Evolutionary conservation across 2,797 vertebrate genomes (phyloP).

Genomic region (Anguilla marmorata): DNA sequence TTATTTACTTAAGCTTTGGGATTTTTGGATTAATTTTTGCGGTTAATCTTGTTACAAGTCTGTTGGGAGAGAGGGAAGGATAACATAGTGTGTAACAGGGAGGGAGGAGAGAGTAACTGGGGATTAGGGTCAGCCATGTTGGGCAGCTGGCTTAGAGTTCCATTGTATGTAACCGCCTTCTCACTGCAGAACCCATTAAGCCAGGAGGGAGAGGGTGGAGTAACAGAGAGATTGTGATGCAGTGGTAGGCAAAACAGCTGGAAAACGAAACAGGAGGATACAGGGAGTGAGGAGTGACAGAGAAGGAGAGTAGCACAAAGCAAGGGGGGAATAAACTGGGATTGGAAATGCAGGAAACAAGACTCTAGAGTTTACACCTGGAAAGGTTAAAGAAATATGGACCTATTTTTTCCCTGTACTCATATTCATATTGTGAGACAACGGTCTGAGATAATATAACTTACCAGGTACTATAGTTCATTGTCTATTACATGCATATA

Average conservation of each 20-base stretch:
- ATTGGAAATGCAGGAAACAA: neutral
- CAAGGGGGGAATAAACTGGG: neutral
- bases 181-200: neutral
- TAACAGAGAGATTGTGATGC: neutral
- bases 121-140: constrained; percentile 78
- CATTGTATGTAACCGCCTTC: constrained; percentile 35
- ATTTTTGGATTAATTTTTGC: constrained; percentile 64
- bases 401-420: neutral
- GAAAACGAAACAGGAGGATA: neutral
- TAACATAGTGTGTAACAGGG: constrained; percentile 42
- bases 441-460: neutral
- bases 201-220: neutral
- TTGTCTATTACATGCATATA: neutral
- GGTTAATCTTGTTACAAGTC: constrained; percentile 64
- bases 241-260: neutral
- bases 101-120: constrained; percentile 55
- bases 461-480: neutral
- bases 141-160: constrained; percentile 67
- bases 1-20: constrained; percentile 52
- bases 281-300: neutral
- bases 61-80: constrained; percentile 42
- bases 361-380: neutral
- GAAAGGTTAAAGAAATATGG: neutral
- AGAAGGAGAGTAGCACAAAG: neutral
- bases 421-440: neutral